A percentile compares a stretch with the other conserved stretches of the same genome.
Evolutionary conservation across 2,797 vertebrate genomes (phyloP).

Genomic region (Euphonia xanthogaster): DNA sequence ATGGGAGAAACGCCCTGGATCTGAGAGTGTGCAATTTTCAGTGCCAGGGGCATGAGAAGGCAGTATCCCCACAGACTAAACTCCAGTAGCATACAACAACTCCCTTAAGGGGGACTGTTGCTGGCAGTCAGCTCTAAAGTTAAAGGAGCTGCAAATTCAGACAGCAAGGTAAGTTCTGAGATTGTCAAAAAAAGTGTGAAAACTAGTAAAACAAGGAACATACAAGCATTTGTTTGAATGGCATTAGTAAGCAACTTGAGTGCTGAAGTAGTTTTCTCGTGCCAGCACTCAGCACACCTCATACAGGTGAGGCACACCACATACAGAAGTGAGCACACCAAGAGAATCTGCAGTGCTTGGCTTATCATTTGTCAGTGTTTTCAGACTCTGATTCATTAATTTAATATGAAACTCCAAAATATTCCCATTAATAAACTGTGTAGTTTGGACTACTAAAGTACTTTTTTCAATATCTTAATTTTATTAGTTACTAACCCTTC

Average conservation of each 20-base stretch:
- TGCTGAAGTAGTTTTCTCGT: neutral
- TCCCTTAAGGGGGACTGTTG: neutral
- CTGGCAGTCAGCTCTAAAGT: neutral
- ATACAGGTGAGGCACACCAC: neutral
- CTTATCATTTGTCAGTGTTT: neutral
- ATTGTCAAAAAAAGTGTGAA: neutral
- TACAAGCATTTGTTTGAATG: neutral
- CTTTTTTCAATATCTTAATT: neutral
- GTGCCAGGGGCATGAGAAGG: neutral
- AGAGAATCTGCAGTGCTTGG: neutral
- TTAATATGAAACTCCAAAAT: neutral
- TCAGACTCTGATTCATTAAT: neutral
- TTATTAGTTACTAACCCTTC: neutral
- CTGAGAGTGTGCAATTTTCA: neutral
- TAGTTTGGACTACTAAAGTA: neutral
- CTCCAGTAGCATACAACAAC: fast-evolving
- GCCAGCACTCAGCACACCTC: fast-evolving
- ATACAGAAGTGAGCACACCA: neutral
- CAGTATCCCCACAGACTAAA: neutral
- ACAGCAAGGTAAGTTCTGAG: neutral
- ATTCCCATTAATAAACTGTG: neutral
- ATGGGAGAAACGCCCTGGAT: neutral
- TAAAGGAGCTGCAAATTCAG: neutral
- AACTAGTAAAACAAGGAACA: neutral
- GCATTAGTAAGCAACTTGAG: neutral